Base-by-base conservation (phyloP, 2,113 vertebrate species). In the Platichthys flesus region DNA sequence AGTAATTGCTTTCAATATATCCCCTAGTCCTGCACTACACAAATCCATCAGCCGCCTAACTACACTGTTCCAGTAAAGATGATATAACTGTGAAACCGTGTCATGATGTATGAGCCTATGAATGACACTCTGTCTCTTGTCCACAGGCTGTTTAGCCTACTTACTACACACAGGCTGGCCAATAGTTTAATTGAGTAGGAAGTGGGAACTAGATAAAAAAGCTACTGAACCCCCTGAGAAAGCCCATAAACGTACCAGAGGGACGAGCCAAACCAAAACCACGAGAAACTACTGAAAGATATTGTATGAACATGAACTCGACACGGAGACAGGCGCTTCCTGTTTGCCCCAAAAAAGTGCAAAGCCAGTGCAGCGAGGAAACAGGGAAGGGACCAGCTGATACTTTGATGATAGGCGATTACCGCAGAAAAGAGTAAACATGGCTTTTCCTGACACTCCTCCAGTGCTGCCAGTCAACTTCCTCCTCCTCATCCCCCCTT, bases 151-250 rank as follows among this genome's bases (percentile, higher is more conserved):
- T 71, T 31, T 59, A 16, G 45, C 45, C 35, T 37, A 37, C 35
- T 37, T 2, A 72, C 52, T 71, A 35, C 66, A 23, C 37, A 55
- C 57, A 68, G n/a, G 62, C 67, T 67, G 54, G 40, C 56, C 76
- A 67, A 73, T 14, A 28, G 4, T 74, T 75, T 73, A 49, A 81
- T 54, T 72, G 31, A 87, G 73, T 84, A 67, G 81, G 74, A 92
- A 86, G 73, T 84, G 75, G 81, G 74, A 92, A 86, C 42, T 58
- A 65, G 79, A 82, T 65, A 75, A 85, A 80, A 80, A 76, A 67
- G 59, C 45, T 52, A 61, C 63, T 12, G 24, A 74, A n/a, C 61
- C 67, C 74, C 71, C 66, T 66, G 77, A 79, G 85, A 90, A 84
- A 84, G 47, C 42, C 62, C 72, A 26, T 58, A 67, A 75, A 51